Evolutionary conservation across 1,140 invertebrate genomes (phyloP).

Genomic region (Pissodes strobi): DNA sequence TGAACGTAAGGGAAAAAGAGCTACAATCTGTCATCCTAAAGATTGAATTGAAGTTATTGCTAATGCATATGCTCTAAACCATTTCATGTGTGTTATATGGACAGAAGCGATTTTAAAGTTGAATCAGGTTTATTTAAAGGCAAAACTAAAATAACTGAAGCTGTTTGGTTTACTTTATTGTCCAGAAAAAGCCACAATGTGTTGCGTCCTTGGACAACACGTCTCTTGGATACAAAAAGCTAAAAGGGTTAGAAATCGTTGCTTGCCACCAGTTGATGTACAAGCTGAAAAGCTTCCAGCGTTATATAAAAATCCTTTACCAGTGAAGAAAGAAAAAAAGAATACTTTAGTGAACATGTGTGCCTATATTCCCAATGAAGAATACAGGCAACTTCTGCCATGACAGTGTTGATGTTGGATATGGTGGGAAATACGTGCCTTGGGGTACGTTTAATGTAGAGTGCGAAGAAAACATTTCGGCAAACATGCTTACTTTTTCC

Average conservation of each 20-base stretch:
- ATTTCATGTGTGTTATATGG: too few relatives aligned
- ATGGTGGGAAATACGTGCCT: too few relatives aligned
- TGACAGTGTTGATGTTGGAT: too few relatives aligned
- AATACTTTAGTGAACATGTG: background rate
- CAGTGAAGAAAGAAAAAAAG: background rate
- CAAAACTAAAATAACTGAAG: background rate
- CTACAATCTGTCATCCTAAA: background rate
- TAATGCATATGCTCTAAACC: background rate
- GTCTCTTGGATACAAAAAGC: too few relatives aligned
- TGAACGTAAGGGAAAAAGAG: background rate
- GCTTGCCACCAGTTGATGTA: background rate
- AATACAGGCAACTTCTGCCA: too few relatives aligned
- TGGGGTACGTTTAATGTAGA: too few relatives aligned
- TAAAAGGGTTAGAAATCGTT: background rate
- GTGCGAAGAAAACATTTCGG: too few relatives aligned
- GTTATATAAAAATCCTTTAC: background rate
- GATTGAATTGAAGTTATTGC: conserved; percentile 1
- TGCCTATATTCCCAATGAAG: background rate
- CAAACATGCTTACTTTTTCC: too few relatives aligned
- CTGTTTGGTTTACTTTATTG: background rate
- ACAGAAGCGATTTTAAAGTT: background rate
- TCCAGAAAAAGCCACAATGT: background rate
- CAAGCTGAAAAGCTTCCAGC: background rate
- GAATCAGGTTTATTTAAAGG: background rate
- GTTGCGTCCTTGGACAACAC: background rate